Base-by-base conservation (phyloP, 2,113 vertebrate species). In the Cyphotilapia sp. region DNA sequence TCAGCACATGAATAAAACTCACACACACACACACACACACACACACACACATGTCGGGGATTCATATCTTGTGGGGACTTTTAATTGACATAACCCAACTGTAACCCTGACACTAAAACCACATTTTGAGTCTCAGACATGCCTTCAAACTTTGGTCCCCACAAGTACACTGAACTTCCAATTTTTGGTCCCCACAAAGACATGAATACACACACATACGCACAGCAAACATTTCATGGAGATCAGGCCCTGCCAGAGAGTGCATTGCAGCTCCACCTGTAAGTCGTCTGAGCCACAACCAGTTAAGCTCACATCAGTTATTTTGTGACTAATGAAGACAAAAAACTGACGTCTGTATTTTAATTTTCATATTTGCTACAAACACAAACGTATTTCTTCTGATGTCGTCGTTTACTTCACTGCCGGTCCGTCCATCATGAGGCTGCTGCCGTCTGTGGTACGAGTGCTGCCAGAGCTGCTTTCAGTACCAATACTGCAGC, bases 131-230 rank as follows among this genome's bases (percentile, higher is more conserved):
- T 3, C 16, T 6, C 57, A 61, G 27, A 17, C 27, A 31, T 17
- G 8, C 1, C 57, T 17, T 61, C 27, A 61, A 31, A 6, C 14
- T 0, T 3, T 6, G 27, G 27, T 31, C 8, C 51, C 17, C 7
- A 49, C 47, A 2, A 49, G 16, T 49, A 8, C 4, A 19, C 16
- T 49, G 7, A 49, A 49, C 47, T 19, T 49, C 47, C 16, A 8
- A 49, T 8, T 19, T 49, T 49, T 49, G 45, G 45, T 49, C 14
- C 54, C 56, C 27, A 61, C 57, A 63, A 4, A 33, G 16, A 1
- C 3, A 33, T 33, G 16, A 33, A 63, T 11, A 7, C 29, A 63
- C 16, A 81, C 74, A 42, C 57, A 66, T 4, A 24, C 24, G 0
- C 47, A 14, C 71, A 61, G 5, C 31, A 14, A 8, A 40, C 45